Percentiles rank a stretch among this genome's conserved stretches.
Evolutionary conservation across 2,888 invertebrate genomes (phyloP).

Genomic region (Lasioglossum calceatum): DNA sequence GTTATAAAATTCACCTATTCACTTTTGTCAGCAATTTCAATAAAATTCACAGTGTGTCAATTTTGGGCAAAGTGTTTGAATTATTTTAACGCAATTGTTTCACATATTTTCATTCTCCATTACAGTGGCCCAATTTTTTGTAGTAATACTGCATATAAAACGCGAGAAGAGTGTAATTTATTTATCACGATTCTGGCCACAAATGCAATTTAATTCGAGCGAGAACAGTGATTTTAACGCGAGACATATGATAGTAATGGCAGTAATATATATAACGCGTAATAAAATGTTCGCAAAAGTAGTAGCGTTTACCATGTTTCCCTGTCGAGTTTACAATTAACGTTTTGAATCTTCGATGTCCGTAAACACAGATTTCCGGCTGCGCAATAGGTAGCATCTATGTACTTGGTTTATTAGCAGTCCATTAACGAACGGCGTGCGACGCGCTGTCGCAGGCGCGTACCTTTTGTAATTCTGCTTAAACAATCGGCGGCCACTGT

Average conservation of each 20-base stretch:
- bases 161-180: background rate
- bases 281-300: background rate
- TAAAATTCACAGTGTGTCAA: background rate
- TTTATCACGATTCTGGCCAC: background rate
- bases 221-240: background rate
- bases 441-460: background rate
- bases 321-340: background rate
- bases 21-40: background rate
- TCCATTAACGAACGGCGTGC: background rate
- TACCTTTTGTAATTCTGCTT: slow-evolving; percentile 25
- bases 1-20: background rate
- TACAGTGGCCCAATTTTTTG: too few species aligned
- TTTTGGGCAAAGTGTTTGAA: background rate
- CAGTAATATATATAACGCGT: background rate
- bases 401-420: background rate
- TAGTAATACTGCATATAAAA: too few species aligned
- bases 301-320: background rate
- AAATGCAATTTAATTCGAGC: background rate
- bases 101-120: background rate
- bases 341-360: background rate
- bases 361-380: background rate
- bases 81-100: background rate
- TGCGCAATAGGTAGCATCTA: background rate
- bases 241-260: background rate
- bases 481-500: background rate